phyloP scores from a whole-genome alignment of 2,113 vertebrate genomes.

The Fregetta grallaria region DNA sequence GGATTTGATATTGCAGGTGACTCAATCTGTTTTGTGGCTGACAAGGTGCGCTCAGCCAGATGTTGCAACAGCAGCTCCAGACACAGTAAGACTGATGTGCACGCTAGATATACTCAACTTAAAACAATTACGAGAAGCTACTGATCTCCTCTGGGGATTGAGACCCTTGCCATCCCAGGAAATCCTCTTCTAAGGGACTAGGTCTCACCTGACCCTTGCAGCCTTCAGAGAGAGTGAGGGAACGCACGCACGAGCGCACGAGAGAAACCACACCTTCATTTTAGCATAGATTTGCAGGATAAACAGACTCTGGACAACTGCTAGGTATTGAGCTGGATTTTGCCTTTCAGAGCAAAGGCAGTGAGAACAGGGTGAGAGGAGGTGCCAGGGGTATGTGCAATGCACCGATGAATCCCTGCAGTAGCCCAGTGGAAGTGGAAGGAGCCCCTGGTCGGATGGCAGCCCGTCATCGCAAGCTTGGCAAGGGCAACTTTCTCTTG shows the following conservation, averaged over 20 bases:
- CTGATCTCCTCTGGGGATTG: not conserved
- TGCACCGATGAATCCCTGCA: not conserved
- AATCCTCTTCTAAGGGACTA: not conserved
- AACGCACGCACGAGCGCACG: accelerated
- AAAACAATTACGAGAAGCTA: not conserved
- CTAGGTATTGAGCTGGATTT: not conserved
- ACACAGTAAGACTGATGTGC: not conserved
- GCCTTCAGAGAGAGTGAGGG: not conserved
- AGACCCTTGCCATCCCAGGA: not conserved
- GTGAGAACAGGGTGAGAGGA: not conserved
- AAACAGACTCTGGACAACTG: not conserved
- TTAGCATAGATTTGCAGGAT: not conserved
- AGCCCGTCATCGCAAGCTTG: not conserved
- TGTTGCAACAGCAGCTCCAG: not conserved
- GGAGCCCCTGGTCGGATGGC: accelerated
- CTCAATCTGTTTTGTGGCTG: not conserved
- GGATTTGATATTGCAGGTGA: not conserved
- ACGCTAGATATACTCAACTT: not conserved
- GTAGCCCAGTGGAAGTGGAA: not conserved
- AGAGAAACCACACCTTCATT: not conserved
- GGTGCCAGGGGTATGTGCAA: not conserved
- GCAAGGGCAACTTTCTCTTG: not conserved
- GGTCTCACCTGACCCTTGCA: not conserved
- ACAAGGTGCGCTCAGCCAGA: not conserved
- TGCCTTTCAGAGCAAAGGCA: not conserved